phyloP scores from a whole-genome alignment of 2,113 vertebrate species.

The Myotis lucifugus region DNA sequence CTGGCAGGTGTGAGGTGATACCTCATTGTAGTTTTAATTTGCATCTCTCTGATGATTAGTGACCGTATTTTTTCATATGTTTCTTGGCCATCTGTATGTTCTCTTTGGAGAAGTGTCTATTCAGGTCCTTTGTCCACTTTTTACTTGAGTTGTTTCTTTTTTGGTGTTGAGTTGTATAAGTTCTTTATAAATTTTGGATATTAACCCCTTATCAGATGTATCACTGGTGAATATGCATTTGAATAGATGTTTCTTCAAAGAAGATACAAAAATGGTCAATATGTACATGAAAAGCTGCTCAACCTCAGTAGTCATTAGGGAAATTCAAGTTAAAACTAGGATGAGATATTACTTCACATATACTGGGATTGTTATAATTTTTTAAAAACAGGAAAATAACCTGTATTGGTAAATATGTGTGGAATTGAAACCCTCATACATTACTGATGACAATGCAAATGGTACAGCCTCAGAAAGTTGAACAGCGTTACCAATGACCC shows the following conservation, averaged over 20 bases:
- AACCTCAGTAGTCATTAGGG: not conserved
- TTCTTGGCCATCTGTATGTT: not conserved
- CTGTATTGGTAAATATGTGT: not conserved
- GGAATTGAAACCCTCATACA: not conserved
- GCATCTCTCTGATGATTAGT: not conserved
- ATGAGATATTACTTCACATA: not conserved
- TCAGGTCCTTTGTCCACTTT: not conserved
- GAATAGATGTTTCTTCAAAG: not conserved
- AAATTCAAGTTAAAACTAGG: conserved; percentile 10
- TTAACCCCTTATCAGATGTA: not conserved
- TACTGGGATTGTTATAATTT: not conserved
- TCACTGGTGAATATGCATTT: not conserved
- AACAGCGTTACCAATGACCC: not conserved
- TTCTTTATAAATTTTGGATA: not conserved
- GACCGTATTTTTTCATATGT: not conserved
- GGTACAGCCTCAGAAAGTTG: not conserved
- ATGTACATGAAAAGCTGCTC: not conserved
- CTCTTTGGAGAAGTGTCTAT: not conserved
- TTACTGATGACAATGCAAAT: not conserved
- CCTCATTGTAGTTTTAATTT: not conserved
- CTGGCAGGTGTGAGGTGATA: not conserved
- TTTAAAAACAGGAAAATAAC: not conserved
- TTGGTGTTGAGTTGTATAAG: not conserved
- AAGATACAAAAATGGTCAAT: not conserved
- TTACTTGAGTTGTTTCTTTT: not conserved